Conservation (phyloP, 2,113 vertebrate species). For the Copsychus sechellarum region DNA sequence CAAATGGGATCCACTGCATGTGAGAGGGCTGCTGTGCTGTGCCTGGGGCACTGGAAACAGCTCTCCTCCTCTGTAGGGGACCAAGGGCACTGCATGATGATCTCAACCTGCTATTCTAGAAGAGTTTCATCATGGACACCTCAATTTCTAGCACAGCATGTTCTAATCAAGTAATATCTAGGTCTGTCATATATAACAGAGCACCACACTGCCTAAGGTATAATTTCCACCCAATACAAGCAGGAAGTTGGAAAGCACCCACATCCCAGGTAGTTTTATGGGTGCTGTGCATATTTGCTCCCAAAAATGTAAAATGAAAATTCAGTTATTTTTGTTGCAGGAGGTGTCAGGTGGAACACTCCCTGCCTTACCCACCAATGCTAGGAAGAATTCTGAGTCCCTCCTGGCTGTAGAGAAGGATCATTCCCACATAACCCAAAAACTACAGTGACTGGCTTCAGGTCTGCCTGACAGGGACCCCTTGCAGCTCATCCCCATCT, state of each 20-base stretch:
- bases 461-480: background rate
- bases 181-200: background rate
- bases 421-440: background rate
- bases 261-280: background rate
- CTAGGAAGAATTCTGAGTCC: background rate
- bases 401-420: background rate
- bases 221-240: background rate
- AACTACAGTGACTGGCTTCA: background rate
- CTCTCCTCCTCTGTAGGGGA: background rate
- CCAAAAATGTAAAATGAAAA: background rate
- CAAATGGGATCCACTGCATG: background rate
- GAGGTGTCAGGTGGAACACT: background rate
- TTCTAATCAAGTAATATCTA: background rate
- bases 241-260: background rate
- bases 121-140: background rate
- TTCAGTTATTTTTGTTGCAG: background rate
- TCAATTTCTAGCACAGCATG: background rate
- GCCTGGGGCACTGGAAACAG: background rate
- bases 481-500: background rate
- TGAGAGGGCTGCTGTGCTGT: background rate
- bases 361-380: background rate
- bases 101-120: background rate
- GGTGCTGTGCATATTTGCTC: background rate
- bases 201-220: background rate
- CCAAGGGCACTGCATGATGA: background rate